Evolutionary conservation across 1,140 invertebrate genomes (phyloP).

Genomic region (Bicyclus anynana): DNA sequence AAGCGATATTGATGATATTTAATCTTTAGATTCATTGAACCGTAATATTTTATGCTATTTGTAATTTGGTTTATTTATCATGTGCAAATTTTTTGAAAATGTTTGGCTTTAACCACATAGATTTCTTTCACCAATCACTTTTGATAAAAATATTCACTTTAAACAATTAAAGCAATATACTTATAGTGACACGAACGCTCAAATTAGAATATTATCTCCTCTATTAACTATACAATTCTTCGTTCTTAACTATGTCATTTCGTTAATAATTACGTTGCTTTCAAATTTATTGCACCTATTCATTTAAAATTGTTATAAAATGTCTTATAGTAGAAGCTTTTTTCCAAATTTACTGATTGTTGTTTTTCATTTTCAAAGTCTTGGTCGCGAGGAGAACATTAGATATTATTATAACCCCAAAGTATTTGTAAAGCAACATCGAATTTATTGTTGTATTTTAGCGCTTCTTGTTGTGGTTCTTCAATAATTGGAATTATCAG

Average conservation of each 20-base stretch:
- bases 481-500: slow-evolving; percentile 74
- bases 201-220: slow-evolving; percentile 47
- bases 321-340: not conserved
- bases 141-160: not conserved
- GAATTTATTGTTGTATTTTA: slow-evolving; percentile 72
- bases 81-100: not conserved
- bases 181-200: slow-evolving; percentile 55
- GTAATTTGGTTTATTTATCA: not conserved
- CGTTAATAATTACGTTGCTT: no score
- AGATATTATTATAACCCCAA: slow-evolving; percentile 37
- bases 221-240: slow-evolving; percentile 27
- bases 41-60: not conserved
- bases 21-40: not conserved
- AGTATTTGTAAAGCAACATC: slow-evolving; percentile 65
- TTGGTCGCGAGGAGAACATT: slow-evolving; percentile 32
- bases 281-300: no score
- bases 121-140: not conserved
- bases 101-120: not conserved
- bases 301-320: no score
- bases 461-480: slow-evolving; percentile 65
- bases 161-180: slow-evolving; percentile 54
- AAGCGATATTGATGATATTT: not conserved
- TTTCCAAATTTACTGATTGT: not conserved
- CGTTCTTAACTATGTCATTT: no score
- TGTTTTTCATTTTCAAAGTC: slow-evolving; percentile 15